Evolutionary conservation across 2,113 vertebrate species (phyloP).

Genomic region (Hirundichthys speculiger): DNA sequence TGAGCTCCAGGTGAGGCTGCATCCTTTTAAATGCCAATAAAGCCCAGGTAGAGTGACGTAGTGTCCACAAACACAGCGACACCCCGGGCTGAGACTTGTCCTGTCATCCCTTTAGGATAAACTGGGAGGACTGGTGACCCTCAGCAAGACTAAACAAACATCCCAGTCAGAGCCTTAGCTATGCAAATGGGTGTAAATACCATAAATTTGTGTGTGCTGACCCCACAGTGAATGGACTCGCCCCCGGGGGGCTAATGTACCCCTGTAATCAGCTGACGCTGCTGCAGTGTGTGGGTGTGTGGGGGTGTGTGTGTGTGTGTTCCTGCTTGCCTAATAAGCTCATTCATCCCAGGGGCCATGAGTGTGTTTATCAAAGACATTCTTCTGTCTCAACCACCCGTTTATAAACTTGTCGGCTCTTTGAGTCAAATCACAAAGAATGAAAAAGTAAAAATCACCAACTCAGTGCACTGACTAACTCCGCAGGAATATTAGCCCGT

Average conservation of each 20-base stretch:
- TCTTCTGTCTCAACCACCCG: conserved; percentile 67
- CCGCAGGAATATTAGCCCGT: background rate
- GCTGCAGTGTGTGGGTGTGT: conserved; percentile 39
- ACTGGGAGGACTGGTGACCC: conserved; percentile 19
- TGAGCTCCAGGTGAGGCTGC: background rate
- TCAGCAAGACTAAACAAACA: conserved; percentile 78
- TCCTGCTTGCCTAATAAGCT: conserved; percentile 62
- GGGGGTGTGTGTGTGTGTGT: conserved; percentile 53
- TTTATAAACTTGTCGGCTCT: conserved; percentile 49
- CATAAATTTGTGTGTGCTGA: conserved; percentile 56
- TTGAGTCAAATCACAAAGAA: conserved; percentile 40
- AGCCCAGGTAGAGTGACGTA: conserved; percentile 25
- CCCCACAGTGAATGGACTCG: conserved; percentile 44
- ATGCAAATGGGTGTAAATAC: conserved; percentile 75
- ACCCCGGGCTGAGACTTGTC: conserved; percentile 9
- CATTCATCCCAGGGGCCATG: conserved; percentile 51
- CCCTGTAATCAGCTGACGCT: conserved; percentile 72
- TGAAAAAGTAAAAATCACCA: conserved; percentile 1
- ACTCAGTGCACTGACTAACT: background rate
- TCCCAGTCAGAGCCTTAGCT: conserved; percentile 50
- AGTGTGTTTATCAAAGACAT: conserved; percentile 76
- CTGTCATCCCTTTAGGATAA: background rate
- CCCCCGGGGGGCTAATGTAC: conserved; percentile 68
- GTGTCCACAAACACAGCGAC: conserved; percentile 32
- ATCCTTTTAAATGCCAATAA: conserved; percentile 11